A percentile compares a stretch with the other conserved stretches of the same genome.
These are phyloP conservation scores for Malurus leucopterus DNA, from an alignment of 2,797 vertebrate genomes.

Conservation along the genomic window DNA sequence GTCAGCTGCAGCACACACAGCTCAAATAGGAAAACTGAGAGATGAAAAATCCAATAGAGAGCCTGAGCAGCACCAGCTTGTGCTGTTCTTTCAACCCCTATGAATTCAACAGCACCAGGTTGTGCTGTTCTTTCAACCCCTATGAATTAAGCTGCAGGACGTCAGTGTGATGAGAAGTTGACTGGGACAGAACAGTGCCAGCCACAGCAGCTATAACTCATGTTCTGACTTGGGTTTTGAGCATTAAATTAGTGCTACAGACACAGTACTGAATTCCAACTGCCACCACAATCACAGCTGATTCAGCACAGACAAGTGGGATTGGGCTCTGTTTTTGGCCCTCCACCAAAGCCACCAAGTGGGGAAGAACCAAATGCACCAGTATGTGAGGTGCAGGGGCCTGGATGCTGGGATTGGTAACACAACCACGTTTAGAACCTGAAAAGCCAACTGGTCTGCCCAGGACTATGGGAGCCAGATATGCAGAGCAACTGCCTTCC, in stretches of 20 bases:
- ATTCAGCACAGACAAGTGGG: background rate
- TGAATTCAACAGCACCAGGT: background rate
- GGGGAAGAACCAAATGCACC: background rate
- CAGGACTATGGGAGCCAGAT: background rate
- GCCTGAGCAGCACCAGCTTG: background rate
- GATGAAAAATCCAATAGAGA: background rate
- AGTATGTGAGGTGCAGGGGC: background rate
- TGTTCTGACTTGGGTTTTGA: background rate
- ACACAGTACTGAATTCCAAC: background rate
- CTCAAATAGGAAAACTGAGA: background rate
- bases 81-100: background rate
- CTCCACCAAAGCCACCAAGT: background rate
- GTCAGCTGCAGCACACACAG: background rate
- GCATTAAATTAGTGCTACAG: background rate
- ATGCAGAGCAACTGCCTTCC: background rate
- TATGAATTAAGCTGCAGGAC: background rate
- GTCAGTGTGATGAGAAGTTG: accelerated
- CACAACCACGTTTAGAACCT: background rate
- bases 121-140: background rate
- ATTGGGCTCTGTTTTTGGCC: background rate
- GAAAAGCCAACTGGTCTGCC: background rate
- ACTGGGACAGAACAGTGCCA: background rate
- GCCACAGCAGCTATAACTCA: background rate
- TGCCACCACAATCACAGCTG: background rate
- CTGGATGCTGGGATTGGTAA: background rate